Percentiles rank a stretch among this genome's conserved stretches.
phyloP scores from a whole-genome alignment of 2,113 vertebrate species.

The Corvus cornix region DNA sequence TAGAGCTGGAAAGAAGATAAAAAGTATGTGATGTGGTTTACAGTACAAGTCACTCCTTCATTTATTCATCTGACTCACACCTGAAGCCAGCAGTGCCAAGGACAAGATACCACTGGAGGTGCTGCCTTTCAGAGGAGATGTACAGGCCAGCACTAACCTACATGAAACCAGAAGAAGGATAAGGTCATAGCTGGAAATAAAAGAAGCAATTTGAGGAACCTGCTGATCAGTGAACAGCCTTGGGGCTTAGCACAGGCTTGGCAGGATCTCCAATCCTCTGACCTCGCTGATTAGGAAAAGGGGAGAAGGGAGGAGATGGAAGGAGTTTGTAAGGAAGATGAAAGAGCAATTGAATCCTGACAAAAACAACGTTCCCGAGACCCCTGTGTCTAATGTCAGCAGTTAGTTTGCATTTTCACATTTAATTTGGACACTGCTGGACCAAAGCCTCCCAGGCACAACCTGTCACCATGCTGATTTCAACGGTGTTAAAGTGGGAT shows the following conservation, averaged over 20 bases:
- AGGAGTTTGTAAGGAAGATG: neutral
- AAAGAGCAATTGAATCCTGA: neutral
- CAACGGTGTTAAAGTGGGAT: neutral
- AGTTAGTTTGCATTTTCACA: conserved; percentile 29
- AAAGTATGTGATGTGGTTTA: neutral
- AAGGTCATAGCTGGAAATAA: neutral
- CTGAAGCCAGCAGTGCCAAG: neutral
- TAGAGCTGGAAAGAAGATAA: neutral
- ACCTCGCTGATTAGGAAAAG: neutral
- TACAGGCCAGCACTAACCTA: neutral
- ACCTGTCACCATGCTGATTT: neutral
- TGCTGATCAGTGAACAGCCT: neutral
- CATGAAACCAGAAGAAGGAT: neutral
- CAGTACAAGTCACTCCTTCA: neutral
- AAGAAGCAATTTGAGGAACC: neutral
- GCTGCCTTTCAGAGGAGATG: neutral
- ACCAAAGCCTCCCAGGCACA: conserved; percentile 11
- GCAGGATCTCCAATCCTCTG: neutral
- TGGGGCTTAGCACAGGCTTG: neutral
- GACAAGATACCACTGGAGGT: neutral
- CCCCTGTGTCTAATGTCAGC: neutral
- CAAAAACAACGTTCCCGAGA: neutral
- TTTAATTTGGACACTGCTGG: neutral
- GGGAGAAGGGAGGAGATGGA: neutral
- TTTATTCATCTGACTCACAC: neutral